Base-by-base conservation (phyloP, 2,113 vertebrate species). In the Leucoraja erinaceus region DNA sequence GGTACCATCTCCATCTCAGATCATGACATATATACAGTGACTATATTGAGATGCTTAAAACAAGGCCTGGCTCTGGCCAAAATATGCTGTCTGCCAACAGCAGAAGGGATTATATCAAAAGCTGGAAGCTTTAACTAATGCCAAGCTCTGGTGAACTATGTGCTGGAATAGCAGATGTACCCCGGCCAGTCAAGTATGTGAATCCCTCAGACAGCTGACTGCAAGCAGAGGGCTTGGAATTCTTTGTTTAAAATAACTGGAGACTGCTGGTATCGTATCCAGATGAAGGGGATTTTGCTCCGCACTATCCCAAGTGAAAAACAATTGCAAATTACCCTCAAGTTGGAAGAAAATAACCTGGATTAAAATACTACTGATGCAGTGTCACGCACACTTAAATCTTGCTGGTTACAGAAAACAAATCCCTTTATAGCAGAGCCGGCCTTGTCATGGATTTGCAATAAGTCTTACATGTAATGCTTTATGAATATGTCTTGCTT, bases 201-300 rank as follows among this genome's bases (percentile, higher is more conserved):
- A 38, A 70, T 72, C 90, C 38, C 33, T 47, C 68, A 91, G 90
- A 70, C 68, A 72, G 68, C 90, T 91, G 90, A 70, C 66, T 47
- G 66, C 33, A 47, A 72, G 68, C 20, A 25, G 90, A 91, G 90
- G 33, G 33, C 90, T 74, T 47, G 3, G 22, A 91, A 91, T 91
- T 91, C 68, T 91, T 91, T 91, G 68, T 72, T 72, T 91, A 91
- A 74, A 91, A 91, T 91, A 91, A 91, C 90, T 68, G 47, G 33
- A 72, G 90, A 54, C 90, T 74, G 22, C 68, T 28, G 16, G 66
- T 90, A 66, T 90, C 20, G 10, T 72, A 63, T 12, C 90, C 90
- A 91, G 66, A 91, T 91, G 90, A 91, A 72, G 68, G 59, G 14
- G 90, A 91, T 72, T 72, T 47, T 91, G 38, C 33, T 54, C 63